phyloP scores from a whole-genome alignment of 2,888 invertebrate genomes.

The Xanthia togata region DNA sequence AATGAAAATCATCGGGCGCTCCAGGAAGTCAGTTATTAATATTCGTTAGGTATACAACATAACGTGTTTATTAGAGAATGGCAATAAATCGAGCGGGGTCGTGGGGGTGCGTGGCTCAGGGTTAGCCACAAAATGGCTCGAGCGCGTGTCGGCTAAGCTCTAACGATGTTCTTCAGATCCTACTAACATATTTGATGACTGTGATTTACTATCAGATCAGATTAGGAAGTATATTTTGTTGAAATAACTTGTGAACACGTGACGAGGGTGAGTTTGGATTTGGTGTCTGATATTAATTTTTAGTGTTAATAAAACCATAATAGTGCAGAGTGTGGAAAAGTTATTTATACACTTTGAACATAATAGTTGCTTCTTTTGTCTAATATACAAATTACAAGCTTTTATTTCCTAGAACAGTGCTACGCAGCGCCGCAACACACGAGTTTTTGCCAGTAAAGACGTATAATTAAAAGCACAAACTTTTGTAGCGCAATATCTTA shows the following conservation, averaged over 20 bases:
- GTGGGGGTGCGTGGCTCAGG: slow-evolving; percentile 68
- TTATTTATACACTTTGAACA: not conserved
- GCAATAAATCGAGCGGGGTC: slow-evolving; percentile 80
- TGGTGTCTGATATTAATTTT: slow-evolving; percentile 40
- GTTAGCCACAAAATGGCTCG: slow-evolving; percentile 83
- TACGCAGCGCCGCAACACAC: slow-evolving; percentile 28
- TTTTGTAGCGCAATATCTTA: not conserved
- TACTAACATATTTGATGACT: slow-evolving; percentile 80
- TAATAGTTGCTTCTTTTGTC: not conserved
- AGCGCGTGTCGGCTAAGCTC: slow-evolving; percentile 85
- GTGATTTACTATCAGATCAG: slow-evolving; percentile 85
- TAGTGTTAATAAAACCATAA: slow-evolving; percentile 23
- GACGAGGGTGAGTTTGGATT: slow-evolving; percentile 50
- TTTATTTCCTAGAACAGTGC: slow-evolving; percentile 8
- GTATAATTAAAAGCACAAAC: not conserved
- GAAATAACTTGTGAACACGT: slow-evolving; percentile 61
- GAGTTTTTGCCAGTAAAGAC: not conserved
- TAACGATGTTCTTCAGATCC: slow-evolving; percentile 85
- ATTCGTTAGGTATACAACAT: slow-evolving; percentile 84
- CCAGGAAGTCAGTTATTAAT: slow-evolving; percentile 85
- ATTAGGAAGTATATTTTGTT: slow-evolving; percentile 71
- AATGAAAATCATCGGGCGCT: slow-evolving; percentile 80
- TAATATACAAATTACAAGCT: not conserved
- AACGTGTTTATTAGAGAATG: slow-evolving; percentile 88
- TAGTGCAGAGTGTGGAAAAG: not conserved